Base-by-base conservation (phyloP, 1,140 invertebrate genomes). In the Sminthurides bifidus region DNA sequence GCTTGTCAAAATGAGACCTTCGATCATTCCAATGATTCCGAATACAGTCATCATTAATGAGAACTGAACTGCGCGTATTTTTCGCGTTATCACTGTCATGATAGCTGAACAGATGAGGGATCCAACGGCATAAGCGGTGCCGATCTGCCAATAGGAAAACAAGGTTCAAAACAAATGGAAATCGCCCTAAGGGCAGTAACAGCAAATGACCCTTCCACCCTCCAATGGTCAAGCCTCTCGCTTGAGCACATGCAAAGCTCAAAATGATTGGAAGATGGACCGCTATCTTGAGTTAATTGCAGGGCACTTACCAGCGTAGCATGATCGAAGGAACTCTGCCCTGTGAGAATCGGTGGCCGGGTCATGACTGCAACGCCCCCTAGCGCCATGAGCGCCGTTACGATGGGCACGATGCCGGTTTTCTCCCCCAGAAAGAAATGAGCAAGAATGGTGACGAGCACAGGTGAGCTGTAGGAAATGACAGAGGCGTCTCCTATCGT, bases 51-150 rank as follows among this genome's bases (percentile, higher is more conserved):
- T 59, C 63, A 61, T 60, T 5, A 65, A 35, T 10, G 63, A 35
- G 45, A 61, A 65, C 21, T 65, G 59, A 26, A 65, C 59, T 46
- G 56, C 43, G 14, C 63, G 53, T 14, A 65, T 52, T 57, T 61
- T 59, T 38, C 63, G 26, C 3, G 59, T 65, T 6, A 65, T 57
- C 35, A 65, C 56, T 1, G 58, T 53, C 37, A 61, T 56, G 0
- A 59, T 23, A 0, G 63, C 49, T 1, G 59, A 44, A 26, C 63
- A 65, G 6, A 61, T 19, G 6, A 65, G 40, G 27, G 63, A 65
- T 12, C 58, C 63, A 31, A 12, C 49, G 2, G 63, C 59, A 26
- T 59, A 48, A n/a, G 35, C 59, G 12, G 59, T 61, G 19, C 63
- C 63, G 48, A 65, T 58, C 62, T 64, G 29, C 6, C 10, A 35